phyloP scores from a whole-genome alignment of 1,140 invertebrate species.

The Aleiodes sp. region DNA sequence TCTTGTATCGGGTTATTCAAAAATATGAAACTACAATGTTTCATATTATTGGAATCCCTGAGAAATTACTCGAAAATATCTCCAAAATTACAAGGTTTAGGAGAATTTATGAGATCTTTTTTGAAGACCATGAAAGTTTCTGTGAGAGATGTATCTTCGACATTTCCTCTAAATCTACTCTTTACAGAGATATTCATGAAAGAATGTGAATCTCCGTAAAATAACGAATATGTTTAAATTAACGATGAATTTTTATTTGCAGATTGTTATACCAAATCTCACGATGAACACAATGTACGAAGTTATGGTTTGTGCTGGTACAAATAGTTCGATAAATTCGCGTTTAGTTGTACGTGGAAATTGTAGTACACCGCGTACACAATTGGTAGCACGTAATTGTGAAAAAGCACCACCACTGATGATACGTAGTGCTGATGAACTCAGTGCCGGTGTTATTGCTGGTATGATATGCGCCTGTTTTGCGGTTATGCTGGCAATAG shows the following conservation, averaged over 20 bases:
- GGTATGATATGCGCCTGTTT: conserved; percentile 79
- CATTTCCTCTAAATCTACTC: not conserved
- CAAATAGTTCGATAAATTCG: conserved; percentile 73
- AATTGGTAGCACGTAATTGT: conserved; percentile 75
- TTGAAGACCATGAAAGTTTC: too few species aligned
- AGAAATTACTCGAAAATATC: too few species aligned
- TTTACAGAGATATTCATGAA: not conserved
- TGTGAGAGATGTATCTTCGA: too few species aligned
- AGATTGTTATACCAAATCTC: conserved; percentile 79
- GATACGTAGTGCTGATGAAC: conserved; percentile 69
- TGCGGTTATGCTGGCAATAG: conserved; percentile 75
- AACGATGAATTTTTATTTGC: conserved; percentile 41
- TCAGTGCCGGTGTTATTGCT: conserved; percentile 78
- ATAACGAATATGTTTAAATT: not conserved
- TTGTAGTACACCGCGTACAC: conserved; percentile 71
- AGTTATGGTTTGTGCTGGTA: conserved; percentile 77
- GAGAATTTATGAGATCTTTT: too few species aligned
- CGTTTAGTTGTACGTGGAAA: conserved; percentile 74
- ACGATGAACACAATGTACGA: conserved; percentile 80
- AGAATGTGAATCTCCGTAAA: too few species aligned
- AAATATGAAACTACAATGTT: too few species aligned
- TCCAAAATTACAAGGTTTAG: too few species aligned
- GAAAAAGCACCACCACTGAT: conserved; percentile 70
- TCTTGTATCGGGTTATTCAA: too few species aligned
- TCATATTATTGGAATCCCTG: too few species aligned